Conservation (phyloP, 2,113 vertebrate species). For the Elephas maximus region DNA sequence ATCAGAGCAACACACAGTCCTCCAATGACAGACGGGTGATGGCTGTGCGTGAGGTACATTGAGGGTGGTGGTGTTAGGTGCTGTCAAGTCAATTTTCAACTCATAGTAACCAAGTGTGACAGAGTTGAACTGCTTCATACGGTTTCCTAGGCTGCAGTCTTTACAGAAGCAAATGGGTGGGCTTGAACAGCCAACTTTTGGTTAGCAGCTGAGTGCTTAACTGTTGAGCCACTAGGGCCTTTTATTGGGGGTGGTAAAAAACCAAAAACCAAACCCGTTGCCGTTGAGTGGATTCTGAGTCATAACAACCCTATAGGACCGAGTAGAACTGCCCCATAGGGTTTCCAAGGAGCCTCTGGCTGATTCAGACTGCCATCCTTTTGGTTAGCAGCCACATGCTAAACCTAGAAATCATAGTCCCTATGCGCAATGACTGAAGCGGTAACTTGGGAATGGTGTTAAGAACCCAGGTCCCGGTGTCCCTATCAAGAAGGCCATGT, state of each 20-base stretch:
- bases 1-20: neutral
- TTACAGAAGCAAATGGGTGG: neutral
- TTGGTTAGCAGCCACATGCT: too few species aligned
- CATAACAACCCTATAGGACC: too few species aligned
- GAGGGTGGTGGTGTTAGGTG: neutral
- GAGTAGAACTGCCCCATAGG: too few species aligned
- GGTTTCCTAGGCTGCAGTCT: neutral
- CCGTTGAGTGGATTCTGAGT: too few species aligned
- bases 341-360: too few species aligned
- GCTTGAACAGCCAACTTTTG: neutral
- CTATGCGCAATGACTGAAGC: neutral
- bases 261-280: too few species aligned
- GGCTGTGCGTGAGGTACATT: too few species aligned
- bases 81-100: neutral
- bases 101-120: neutral
- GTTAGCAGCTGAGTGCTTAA: neutral
- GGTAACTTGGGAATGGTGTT: neutral
- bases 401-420: neutral
- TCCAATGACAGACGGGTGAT: too few species aligned
- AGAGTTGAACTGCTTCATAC: neutral
- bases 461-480: neutral
- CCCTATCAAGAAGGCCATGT: neutral
- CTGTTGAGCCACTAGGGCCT: neutral
- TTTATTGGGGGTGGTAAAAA: neutral
- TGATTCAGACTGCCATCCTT: too few species aligned